Base-by-base conservation (phyloP, 2,113 vertebrate genomes). In the Cacatua alba region DNA sequence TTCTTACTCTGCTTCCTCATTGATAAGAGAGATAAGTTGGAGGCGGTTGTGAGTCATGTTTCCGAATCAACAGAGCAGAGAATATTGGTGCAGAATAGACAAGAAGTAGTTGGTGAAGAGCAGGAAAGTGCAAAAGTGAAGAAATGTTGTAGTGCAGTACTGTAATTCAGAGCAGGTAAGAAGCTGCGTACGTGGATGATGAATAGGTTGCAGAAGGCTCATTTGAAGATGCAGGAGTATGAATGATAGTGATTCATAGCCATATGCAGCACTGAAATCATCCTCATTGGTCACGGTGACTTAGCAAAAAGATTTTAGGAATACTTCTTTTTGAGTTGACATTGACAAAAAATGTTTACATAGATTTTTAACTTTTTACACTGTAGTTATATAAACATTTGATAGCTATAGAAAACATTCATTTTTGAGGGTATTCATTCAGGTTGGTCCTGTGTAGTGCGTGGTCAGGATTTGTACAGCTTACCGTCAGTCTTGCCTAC, bases 131-230 rank as follows among this genome's bases (percentile, higher is more conserved):
- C 19, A 35, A 7, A 67, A 81, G 20, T 48, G 29, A 77, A 80
- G 49, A 77, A 63, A 78, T 10, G 10, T 44, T 67, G 19, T 26
- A 48, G 17, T 41, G n/a, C 41, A 24, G 28, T 29, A 48, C 28
- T 48, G 41, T 64, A 41, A 76, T 51, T 79, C 60, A 26, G 37
- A 81, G 51, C 41, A 11, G 1, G 16, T 78, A 49, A 62, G 39
- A 85, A 55, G 43, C 69, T 29, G 8, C 19, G 2, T 60, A 10
- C 0, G 0, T 17, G 37, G 29, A 43, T 79, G 53, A 33, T 48
- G 33, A 35, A 43, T 52, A 46, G 20, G 3, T 91, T 14, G 6
- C 65, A 51, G 77, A 74, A 81, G 64, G 15, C 48, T 88, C 17
- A 11, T 63, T 78, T 60, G 69, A 74, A 52, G 70, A 62, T 48